These are phyloP conservation scores for Poeciliopsis retropinna DNA, from an alignment of 2,113 vertebrate species.

Conservation along the genomic window DNA sequence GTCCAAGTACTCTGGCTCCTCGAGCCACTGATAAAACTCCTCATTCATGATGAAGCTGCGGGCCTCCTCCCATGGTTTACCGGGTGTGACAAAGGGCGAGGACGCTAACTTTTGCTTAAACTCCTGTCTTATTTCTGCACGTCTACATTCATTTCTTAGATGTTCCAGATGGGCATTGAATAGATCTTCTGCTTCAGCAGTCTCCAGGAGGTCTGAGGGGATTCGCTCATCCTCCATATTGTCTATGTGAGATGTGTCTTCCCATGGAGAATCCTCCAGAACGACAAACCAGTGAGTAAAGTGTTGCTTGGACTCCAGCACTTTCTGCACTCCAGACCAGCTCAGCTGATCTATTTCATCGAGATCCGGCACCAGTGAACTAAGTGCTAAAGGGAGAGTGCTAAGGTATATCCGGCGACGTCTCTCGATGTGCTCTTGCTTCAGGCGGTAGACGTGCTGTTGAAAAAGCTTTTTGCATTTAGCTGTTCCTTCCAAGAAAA, in stretches of 20 bases:
- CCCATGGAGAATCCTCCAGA: slow-evolving; percentile 95
- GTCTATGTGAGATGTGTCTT: slow-evolving; percentile 90
- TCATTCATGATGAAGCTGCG: slow-evolving; percentile 98
- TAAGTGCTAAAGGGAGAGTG: slow-evolving; percentile 88
- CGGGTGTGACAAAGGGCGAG: slow-evolving; percentile 93
- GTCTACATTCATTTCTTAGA: slow-evolving; percentile 87
- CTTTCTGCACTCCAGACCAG: slow-evolving; percentile 88
- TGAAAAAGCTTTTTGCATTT: slow-evolving; percentile 97
- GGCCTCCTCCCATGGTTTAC: slow-evolving; percentile 97
- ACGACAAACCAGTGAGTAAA: slow-evolving; percentile 95
- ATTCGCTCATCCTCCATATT: slow-evolving; percentile 89
- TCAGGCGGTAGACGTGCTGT: slow-evolving; percentile 91
- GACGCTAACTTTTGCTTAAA: slow-evolving; percentile 91
- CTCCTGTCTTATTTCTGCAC: slow-evolving; percentile 88
- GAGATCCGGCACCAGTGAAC: slow-evolving; percentile 89
- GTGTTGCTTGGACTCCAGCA: slow-evolving; percentile 90
- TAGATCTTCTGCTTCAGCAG: slow-evolving; percentile 84
- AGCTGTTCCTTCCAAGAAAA: slow-evolving; percentile 92
- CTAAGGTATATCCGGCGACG: slow-evolving; percentile 87
- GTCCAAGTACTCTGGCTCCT: slow-evolving; percentile 91
- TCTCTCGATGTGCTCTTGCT: slow-evolving; percentile 93
- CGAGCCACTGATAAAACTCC: slow-evolving; percentile 96
- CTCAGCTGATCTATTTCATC: slow-evolving; percentile 93
- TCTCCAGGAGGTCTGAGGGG: slow-evolving; percentile 93
- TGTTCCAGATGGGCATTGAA: slow-evolving; percentile 91